These are phyloP conservation scores for Ceratotherium simum DNA, from an alignment of 2,113 vertebrate genomes.

Conservation along the genomic window DNA sequence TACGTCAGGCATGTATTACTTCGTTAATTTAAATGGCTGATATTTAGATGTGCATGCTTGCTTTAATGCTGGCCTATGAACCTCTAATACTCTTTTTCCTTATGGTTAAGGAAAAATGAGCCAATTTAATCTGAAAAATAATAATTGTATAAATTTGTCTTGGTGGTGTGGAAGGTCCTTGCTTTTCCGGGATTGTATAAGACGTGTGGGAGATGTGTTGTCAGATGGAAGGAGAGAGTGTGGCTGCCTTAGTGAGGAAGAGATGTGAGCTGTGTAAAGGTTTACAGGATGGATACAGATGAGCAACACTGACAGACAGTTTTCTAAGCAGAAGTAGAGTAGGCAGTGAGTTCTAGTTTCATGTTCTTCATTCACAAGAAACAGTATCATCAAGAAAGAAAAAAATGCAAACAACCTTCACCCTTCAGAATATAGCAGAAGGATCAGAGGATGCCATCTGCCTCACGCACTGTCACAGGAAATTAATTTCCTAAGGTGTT, in stretches of 20 bases:
- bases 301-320: slow-evolving; percentile 52
- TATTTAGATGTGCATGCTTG: background rate
- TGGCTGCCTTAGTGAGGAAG: background rate
- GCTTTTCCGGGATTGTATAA: slow-evolving; percentile 12
- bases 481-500: slow-evolving; percentile 43
- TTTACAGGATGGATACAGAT: slow-evolving; percentile 21
- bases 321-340: slow-evolving; percentile 72
- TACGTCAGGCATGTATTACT: background rate
- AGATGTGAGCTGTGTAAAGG: slow-evolving; percentile 50
- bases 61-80: background rate
- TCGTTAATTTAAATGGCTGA: background rate
- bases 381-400: slow-evolving; percentile 51
- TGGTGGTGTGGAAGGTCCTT: background rate
- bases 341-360: slow-evolving; percentile 73
- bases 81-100: background rate
- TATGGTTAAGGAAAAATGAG: background rate
- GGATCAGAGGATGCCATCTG: slow-evolving; percentile 56
- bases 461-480: background rate
- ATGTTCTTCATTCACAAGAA: slow-evolving; percentile 72
- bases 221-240: slow-evolving; percentile 39
- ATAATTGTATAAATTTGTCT: background rate
- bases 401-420: slow-evolving; percentile 59
- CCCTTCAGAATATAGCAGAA: slow-evolving; percentile 58
- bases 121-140: slow-evolving; percentile 9
- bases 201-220: slow-evolving; percentile 14